Base-by-base conservation (phyloP, 2,888 invertebrate genomes). In the Drosophila nigricruria region DNA sequence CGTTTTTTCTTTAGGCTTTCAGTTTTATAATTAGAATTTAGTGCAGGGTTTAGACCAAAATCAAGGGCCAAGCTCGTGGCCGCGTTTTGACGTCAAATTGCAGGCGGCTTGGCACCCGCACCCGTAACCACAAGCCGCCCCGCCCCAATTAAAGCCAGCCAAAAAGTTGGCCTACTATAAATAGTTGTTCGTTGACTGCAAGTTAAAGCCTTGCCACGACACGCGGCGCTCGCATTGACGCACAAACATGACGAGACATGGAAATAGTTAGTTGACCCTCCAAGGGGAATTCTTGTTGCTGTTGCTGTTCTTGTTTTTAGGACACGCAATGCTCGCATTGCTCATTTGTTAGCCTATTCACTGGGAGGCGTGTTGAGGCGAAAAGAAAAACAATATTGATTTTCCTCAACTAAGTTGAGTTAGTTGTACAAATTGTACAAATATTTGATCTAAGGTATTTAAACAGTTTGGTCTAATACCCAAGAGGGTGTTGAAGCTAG, bases 51-150 rank as follows among this genome's bases (percentile, higher is more conserved):
- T 57, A 30, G 49, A 38, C 36, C 57, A 40, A 27, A 43, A 53
- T 47, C 49, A 50, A 45, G 66, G 36, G 65, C 27, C 53, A 20
- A 67, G 20, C 30, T 38, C 27, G 62, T 52, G 54, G 77, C 67
- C 65, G 49, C 68, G 68, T 66, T 64, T 58, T 77, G 81, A 66
- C 78, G 70, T 74, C 71, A 71, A 86, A 67, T 72, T 69, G 86
- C 80, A 76, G 72, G 86, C 72, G 80, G 76, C 12, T 12, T 27
- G n/a, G 5, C 47, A n/a, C 10, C 27, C 47, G 10, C 50, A 8
- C 2, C 30, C 47, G 10, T 16, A 8, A 16, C 16, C 47, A 9
- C 23, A 5, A 1, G n/a, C n/a, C 47, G 2, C 18, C 10, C 30
- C 18, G 4, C 32, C 9, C 16, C 25, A 58, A 59, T 65, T 60